Evolutionary conservation across 2,113 vertebrate genomes (phyloP).

Genomic region (Microtus richardsoni): DNA sequence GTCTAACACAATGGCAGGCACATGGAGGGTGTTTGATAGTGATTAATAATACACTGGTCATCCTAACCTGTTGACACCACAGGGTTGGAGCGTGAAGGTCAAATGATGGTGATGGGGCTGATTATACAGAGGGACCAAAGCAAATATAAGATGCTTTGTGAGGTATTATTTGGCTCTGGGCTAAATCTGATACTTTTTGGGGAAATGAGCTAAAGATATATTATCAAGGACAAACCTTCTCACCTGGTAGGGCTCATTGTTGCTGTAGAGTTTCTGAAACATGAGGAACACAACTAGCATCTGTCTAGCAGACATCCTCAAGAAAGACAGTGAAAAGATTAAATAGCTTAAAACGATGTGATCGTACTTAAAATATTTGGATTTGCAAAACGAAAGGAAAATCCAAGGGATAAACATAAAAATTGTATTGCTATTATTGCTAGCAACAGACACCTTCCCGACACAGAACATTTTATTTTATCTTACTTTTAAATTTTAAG

Average conservation of each 20-base stretch:
- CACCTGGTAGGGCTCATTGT: not conserved
- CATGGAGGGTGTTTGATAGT: not conserved
- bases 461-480: not conserved
- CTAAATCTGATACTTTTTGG: not conserved
- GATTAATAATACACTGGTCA: not conserved
- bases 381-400: constrained; percentile 8
- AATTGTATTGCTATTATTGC: constrained; percentile 27
- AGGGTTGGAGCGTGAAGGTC: not conserved
- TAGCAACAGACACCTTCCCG: constrained; percentile 48
- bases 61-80: not conserved
- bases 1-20: not conserved
- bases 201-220: constrained; percentile 41
- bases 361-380: constrained; percentile 20
- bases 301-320: not conserved
- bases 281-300: not conserved
- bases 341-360: not conserved
- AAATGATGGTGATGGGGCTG: not conserved
- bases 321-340: not conserved
- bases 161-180: not conserved
- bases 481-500: not conserved
- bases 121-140: not conserved
- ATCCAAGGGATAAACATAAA: constrained; percentile 25
- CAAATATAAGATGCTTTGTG: not conserved
- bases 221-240: constrained; percentile 39
- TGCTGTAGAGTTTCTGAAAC: constrained; percentile 26